These are phyloP conservation scores for Amphiprion percula DNA, from an alignment of 2,113 vertebrate species.

Conservation along the genomic window DNA sequence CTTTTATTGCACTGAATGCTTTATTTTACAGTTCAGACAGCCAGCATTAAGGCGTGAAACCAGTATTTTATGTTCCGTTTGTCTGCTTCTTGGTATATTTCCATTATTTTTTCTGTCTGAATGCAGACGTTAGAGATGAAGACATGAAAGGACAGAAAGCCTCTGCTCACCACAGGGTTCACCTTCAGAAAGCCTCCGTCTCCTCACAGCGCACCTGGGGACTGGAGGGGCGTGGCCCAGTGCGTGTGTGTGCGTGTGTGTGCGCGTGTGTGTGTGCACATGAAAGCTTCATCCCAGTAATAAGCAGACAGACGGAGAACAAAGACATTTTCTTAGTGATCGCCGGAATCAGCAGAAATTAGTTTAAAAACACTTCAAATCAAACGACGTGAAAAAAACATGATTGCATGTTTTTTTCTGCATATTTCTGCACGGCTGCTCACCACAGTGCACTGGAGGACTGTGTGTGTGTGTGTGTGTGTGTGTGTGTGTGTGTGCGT, in stretches of 20 bases:
- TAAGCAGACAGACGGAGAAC: conserved; percentile 54
- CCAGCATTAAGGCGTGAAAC: not conserved
- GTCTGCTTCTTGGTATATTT: not conserved
- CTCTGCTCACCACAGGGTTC: conserved; percentile 71
- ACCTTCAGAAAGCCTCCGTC: conserved; percentile 74
- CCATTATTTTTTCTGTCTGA: conserved; percentile 5
- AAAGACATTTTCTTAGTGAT: conserved; percentile 65
- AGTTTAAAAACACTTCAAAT: conserved; percentile 13
- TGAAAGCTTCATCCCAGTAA: conserved; percentile 10
- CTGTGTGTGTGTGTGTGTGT: not conserved
- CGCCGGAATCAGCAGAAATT: conserved; percentile 39
- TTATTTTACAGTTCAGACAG: not conserved
- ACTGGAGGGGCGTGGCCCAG: conserved; percentile 54
- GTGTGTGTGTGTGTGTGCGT: not conserved
- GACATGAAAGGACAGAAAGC: conserved; percentile 59
- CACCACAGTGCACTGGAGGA: too few species aligned
- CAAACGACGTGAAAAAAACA: not conserved
- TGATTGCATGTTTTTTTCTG: not conserved
- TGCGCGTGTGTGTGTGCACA: not conserved
- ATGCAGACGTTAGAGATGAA: conserved; percentile 52
- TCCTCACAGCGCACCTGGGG: conserved; percentile 69
- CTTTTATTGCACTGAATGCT: not conserved
- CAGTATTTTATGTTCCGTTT: not conserved
- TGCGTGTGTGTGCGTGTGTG: conserved; percentile 3
- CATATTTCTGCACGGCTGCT: not conserved